Percentiles rank a stretch among this genome's conserved stretches.
Evolutionary conservation across 2,797 vertebrate genomes (phyloP).

Genomic region (Petrocephalus schoutedeni): DNA sequence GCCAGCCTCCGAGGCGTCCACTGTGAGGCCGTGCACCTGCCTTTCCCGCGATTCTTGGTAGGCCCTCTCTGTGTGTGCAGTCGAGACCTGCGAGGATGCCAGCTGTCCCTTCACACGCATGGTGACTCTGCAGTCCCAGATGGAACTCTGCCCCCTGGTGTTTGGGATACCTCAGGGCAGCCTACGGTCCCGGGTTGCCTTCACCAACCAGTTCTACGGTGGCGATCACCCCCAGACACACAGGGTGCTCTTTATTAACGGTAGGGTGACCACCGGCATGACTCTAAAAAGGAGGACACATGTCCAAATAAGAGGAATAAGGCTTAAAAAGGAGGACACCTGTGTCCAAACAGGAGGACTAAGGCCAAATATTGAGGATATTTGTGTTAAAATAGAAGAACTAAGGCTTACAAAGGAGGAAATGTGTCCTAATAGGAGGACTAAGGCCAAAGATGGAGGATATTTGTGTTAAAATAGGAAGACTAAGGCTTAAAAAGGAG

Average conservation of each 20-base stretch:
- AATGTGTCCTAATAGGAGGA: neutral
- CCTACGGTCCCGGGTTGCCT: slow-evolving; percentile 52
- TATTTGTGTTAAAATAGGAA: no score
- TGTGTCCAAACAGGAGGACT: no score
- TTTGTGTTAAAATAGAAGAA: no score
- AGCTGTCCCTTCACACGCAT: slow-evolving; percentile 69
- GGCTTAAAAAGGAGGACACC: no score
- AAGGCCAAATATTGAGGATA: no score
- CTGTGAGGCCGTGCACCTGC: neutral
- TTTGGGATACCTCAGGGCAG: slow-evolving; percentile 63
- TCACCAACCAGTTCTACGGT: slow-evolving; percentile 74
- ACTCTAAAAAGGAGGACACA: neutral
- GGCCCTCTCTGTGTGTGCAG: slow-evolving; percentile 36
- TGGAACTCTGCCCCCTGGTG: slow-evolving; percentile 60
- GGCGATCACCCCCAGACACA: slow-evolving; percentile 54
- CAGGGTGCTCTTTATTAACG: slow-evolving; percentile 75
- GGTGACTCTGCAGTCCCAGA: slow-evolving; percentile 54
- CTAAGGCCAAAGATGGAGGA: neutral
- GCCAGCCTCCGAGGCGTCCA: neutral
- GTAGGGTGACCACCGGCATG: slow-evolving; percentile 45
- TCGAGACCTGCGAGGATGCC: slow-evolving; percentile 63
- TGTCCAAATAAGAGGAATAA: no score
- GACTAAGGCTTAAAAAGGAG: neutral
- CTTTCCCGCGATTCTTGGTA: neutral
- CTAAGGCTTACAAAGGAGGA: no score